These are phyloP conservation scores for Paedocypris micromegethes DNA, from an alignment of 2,797 vertebrate genomes.

Conservation along the genomic window DNA sequence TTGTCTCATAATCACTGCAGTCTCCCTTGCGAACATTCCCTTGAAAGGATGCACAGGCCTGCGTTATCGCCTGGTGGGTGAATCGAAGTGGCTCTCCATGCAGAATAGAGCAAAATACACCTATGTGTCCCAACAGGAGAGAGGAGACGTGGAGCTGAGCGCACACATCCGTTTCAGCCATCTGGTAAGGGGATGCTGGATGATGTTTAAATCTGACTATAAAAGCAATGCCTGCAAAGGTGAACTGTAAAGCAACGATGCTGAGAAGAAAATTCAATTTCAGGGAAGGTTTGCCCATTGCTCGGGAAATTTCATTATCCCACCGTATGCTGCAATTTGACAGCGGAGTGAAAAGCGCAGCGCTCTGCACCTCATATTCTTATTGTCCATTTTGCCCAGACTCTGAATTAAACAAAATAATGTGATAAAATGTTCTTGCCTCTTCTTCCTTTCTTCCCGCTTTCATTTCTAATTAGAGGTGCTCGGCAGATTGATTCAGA, in stretches of 20 bases:
- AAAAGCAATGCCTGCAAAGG: slow-evolving; percentile 40
- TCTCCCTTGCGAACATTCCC: no score
- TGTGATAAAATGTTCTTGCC: slow-evolving; percentile 15
- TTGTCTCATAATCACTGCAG: no score
- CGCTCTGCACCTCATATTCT: slow-evolving; percentile 28
- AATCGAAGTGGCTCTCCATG: background rate
- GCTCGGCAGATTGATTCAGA: slow-evolving; percentile 49
- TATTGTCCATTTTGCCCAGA: slow-evolving; percentile 27
- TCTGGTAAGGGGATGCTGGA: slow-evolving; percentile 43
- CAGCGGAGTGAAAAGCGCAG: slow-evolving; percentile 38
- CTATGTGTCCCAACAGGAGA: slow-evolving; percentile 15
- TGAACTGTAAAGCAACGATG: slow-evolving; percentile 41
- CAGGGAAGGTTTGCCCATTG: slow-evolving; percentile 23
- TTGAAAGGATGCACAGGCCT: no score
- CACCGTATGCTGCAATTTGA: slow-evolving; percentile 42
- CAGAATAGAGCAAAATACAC: slow-evolving; percentile 37
- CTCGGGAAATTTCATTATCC: slow-evolving; percentile 45
- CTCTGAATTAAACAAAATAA: slow-evolving; percentile 39
- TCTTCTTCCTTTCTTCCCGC: slow-evolving; percentile 19
- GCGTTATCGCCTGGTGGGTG: slow-evolving; percentile 27
- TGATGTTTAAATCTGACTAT: slow-evolving; percentile 49
- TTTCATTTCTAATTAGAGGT: slow-evolving; percentile 35
- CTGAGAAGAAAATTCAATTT: slow-evolving; percentile 45
- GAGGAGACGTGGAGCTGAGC: slow-evolving; percentile 26
- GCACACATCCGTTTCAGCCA: slow-evolving; percentile 48